These are phyloP conservation scores for Chondrilla cf. caribensis DNA, from an alignment of 37 sponge, comb jelly and placozoan genomes.

Conservation along the genomic window DNA sequence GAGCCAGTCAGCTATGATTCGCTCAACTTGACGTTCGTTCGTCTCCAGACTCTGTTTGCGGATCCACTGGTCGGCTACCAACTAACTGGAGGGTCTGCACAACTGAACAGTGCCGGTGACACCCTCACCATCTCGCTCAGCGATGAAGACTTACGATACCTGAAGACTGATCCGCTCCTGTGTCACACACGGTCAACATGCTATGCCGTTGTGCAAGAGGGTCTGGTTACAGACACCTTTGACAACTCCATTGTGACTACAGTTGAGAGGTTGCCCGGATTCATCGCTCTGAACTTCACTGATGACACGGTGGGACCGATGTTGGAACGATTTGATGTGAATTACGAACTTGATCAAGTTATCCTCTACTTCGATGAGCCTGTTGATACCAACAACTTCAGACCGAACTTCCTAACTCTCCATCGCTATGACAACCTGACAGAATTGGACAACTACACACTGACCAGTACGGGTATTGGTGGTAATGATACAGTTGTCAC, in stretches of 20 bases:
- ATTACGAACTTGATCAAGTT: conserved; percentile 21
- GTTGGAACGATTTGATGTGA: conserved; percentile 58
- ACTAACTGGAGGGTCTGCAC: conserved; percentile 60
- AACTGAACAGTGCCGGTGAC: conserved; percentile 29
- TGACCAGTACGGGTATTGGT: conserved; percentile 49
- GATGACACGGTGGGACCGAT: conserved; percentile 69
- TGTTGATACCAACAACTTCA: conserved; percentile 35
- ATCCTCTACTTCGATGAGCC: conserved; percentile 63
- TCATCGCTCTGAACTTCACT: conserved; percentile 56
- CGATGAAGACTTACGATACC: conserved; percentile 50
- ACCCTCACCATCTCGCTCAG: conserved; percentile 42
- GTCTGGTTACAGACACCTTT: conserved; percentile 67
- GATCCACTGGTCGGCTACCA: conserved; percentile 52
- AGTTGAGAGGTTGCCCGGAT: conserved; percentile 59
- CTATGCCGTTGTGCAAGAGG: conserved; percentile 50
- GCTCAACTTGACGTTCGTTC: conserved; percentile 36
- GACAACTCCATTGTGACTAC: conserved; percentile 50
- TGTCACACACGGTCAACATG: conserved; percentile 77
- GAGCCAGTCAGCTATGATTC: conserved; percentile 69
- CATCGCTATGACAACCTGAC: conserved; percentile 40
- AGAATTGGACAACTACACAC: conserved; percentile 26
- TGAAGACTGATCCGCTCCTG: conserved; percentile 59
- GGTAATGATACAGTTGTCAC: conserved; percentile 28
- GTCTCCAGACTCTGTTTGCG: conserved; percentile 81
- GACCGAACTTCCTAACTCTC: conserved; percentile 39